Conservation (phyloP, 2,797 vertebrate genomes). For the Xenopus petersii region DNA sequence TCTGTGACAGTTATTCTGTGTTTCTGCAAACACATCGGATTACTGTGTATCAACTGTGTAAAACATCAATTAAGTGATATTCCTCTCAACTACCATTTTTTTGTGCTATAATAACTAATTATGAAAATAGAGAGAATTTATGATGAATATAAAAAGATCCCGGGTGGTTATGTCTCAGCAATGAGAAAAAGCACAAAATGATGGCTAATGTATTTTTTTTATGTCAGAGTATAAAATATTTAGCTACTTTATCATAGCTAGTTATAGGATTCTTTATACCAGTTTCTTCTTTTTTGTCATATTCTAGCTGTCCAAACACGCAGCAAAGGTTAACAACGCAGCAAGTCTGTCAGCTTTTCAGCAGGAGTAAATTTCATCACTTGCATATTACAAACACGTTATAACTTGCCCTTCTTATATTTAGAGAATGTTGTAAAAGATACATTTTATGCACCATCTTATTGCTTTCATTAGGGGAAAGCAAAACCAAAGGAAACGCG, state of each 20-base stretch:
- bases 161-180: not conserved
- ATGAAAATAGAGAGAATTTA: too few relatives aligned
- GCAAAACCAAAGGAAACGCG: not conserved
- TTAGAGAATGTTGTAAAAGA: not conserved
- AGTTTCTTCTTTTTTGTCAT: too few relatives aligned
- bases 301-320: not conserved
- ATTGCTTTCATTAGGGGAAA: not conserved
- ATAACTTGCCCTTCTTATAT: conserved; percentile 8
- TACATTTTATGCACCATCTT: not conserved
- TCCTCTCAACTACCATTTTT: too few relatives aligned
- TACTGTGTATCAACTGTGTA: too few relatives aligned
- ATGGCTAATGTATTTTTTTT: too few relatives aligned
- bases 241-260: not conserved
- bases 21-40: too few relatives aligned
- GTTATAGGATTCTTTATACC: not conserved
- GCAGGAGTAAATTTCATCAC: not conserved
- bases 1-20: too few relatives aligned
- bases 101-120: too few relatives aligned
- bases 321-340: not conserved
- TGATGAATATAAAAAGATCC: too few relatives aligned
- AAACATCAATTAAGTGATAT: too few relatives aligned
- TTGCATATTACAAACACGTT: not conserved
- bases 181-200: too few relatives aligned
- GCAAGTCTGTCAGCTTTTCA: not conserved
- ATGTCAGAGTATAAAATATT: not conserved